Percentiles rank a stretch among this genome's conserved stretches.
phyloP scores from a whole-genome alignment of 2,797 vertebrate species.

The Tenualosa ilisha region DNA sequence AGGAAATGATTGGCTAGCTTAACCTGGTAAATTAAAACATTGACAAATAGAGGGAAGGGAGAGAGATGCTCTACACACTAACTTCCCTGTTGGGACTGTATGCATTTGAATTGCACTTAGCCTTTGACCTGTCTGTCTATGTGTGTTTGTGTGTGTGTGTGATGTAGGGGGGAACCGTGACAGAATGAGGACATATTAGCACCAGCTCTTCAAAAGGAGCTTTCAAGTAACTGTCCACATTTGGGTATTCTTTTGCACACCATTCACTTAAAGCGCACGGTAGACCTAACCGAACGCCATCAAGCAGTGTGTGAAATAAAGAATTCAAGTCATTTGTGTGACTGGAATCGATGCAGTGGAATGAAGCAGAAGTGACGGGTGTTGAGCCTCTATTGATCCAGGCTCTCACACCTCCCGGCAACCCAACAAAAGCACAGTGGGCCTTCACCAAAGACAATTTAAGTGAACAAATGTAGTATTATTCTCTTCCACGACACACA shows the following conservation, averaged over 20 bases:
- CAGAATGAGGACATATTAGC: background rate
- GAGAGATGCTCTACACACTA: background rate
- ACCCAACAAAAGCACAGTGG: background rate
- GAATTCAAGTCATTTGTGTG: background rate
- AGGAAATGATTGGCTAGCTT: no score
- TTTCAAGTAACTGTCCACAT: background rate
- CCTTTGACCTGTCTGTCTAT: background rate
- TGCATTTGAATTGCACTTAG: background rate
- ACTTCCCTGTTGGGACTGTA: background rate
- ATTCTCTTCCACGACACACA: background rate
- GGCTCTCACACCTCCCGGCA: background rate
- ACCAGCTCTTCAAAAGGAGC: background rate
- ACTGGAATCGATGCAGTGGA: background rate
- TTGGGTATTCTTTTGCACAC: background rate
- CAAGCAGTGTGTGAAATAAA: background rate
- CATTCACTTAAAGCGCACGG: background rate
- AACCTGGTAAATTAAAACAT: no score
- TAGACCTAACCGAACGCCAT: background rate
- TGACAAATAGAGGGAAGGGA: no score
- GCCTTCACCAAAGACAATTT: background rate
- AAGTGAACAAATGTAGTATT: background rate
- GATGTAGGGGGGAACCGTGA: background rate
- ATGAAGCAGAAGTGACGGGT: background rate
- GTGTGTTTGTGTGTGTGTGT: background rate
- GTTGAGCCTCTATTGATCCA: background rate